Evolutionary conservation across 2,888 invertebrate genomes (phyloP).

Genomic region (Marronus borbonicus): DNA sequence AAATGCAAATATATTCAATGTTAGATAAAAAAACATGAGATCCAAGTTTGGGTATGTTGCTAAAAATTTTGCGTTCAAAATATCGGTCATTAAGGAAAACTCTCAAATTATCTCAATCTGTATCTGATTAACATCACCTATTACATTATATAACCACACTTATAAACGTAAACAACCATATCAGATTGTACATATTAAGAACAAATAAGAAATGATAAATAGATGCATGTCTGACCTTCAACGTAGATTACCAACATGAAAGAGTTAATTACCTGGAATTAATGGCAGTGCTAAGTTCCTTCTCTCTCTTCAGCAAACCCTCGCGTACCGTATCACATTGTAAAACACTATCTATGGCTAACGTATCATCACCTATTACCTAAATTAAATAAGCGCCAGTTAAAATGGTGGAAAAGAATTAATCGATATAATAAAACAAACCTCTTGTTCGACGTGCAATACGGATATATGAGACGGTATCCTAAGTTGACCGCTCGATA

Average conservation of each 20-base stretch:
- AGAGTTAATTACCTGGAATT: constrained; percentile 81
- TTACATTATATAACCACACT: neutral
- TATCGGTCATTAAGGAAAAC: too few relatives aligned
- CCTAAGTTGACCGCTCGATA: constrained; percentile 89
- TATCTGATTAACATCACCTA: too few relatives aligned
- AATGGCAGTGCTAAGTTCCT: constrained; percentile 83
- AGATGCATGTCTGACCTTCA: too few relatives aligned
- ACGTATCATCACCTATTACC: constrained; percentile 96
- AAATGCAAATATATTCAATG: too few relatives aligned
- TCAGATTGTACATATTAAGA: too few relatives aligned
- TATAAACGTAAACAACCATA: too few relatives aligned
- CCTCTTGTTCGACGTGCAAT: constrained; percentile 97
- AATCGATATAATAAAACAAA: constrained; percentile 52
- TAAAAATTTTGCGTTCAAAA: too few relatives aligned
- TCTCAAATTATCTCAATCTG: too few relatives aligned
- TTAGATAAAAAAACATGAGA: too few relatives aligned
- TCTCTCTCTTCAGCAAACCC: constrained; percentile 84
- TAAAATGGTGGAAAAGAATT: neutral
- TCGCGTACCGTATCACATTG: constrained; percentile 92
- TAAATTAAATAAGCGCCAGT: constrained; percentile 51
- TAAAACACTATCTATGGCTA: constrained; percentile 94
- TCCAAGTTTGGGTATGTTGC: too few relatives aligned
- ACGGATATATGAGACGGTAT: constrained; percentile 96
- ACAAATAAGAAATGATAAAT: too few relatives aligned
- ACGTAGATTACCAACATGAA: neutral